A percentile compares a stretch with the other conserved stretches of the same genome.
Evolutionary conservation across 2,888 invertebrate genomes (phyloP).

Genomic region (Drosophila colorata): DNA sequence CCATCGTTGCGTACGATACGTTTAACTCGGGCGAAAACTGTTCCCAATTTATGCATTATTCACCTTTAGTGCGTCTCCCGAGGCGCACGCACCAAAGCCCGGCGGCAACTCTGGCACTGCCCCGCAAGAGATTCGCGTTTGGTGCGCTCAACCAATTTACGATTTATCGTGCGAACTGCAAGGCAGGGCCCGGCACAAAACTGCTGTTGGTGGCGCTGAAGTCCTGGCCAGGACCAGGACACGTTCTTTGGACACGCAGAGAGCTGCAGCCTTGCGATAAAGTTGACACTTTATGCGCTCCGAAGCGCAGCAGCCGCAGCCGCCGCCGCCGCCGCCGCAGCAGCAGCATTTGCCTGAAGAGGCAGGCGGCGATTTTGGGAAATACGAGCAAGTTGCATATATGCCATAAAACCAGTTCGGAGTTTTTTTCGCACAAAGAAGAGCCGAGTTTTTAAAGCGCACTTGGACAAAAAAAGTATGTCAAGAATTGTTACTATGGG

Average conservation of each 20-base stretch:
- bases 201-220: conserved; percentile 1
- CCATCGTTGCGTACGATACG: neutral
- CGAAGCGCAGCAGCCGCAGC: conserved; percentile 19
- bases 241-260: conserved; percentile 11
- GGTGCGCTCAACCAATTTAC: conserved; percentile 19
- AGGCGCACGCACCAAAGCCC: conserved; percentile 11
- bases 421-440: neutral
- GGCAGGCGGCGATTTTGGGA: neutral
- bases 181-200: neutral
- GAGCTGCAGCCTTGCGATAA: conserved; percentile 67
- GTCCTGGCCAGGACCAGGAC: conserved; percentile 6
- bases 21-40: neutral
- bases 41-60: conserved; percentile 17
- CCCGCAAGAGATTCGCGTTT: too few relatives aligned
- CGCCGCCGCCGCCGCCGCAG: neutral
- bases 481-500: neutral
- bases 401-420: conserved; percentile 10
- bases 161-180: conserved; percentile 33
- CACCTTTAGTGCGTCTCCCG: conserved; percentile 9
- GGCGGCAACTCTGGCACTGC: too few relatives aligned
- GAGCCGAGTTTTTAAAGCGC: conserved; percentile 1
- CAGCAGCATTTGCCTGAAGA: conserved; percentile 15
- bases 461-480: conserved; percentile 1
- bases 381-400: conserved; percentile 18
- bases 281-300: conserved; percentile 72